phyloP scores from a whole-genome alignment of 2,888 invertebrate genomes.

The Ditula angustiorana region DNA sequence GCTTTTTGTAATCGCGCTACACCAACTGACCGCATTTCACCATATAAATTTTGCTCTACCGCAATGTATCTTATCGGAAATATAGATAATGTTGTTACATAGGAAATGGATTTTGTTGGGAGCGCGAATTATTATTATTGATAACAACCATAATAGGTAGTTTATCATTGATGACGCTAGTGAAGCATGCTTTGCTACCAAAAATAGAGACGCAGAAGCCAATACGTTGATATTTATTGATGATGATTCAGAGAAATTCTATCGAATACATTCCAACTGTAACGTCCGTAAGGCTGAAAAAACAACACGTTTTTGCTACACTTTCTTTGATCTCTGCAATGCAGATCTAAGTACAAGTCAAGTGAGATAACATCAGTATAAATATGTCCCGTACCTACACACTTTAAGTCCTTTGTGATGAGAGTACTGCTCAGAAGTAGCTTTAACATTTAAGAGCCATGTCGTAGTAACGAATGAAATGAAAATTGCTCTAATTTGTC shows the following conservation, averaged over 20 bases:
- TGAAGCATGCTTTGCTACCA: neutral
- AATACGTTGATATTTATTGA: neutral
- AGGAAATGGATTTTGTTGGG: neutral
- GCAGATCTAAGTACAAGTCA: no score
- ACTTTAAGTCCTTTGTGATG: no score
- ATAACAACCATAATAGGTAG: neutral
- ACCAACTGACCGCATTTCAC: constrained; percentile 9
- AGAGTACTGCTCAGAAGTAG: no score
- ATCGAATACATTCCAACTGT: no score
- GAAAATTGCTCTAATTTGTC: no score
- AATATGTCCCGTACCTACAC: no score
- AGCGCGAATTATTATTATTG: neutral
- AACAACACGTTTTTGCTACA: no score
- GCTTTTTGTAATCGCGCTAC: constrained; percentile 1
- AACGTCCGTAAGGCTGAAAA: no score
- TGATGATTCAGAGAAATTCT: neutral
- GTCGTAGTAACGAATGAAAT: no score
- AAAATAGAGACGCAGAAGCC: neutral
- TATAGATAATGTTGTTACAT: constrained; percentile 19
- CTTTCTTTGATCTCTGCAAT: no score
- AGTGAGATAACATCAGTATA: no score
- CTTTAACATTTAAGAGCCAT: no score
- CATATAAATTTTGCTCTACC: neutral
- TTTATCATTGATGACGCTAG: neutral
- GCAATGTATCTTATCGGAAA: constrained; percentile 24